Percentiles rank a stretch among this genome's conserved stretches.
Conservation (phyloP, 1,140 invertebrate species). For the Kradibia gibbosae region DNA sequence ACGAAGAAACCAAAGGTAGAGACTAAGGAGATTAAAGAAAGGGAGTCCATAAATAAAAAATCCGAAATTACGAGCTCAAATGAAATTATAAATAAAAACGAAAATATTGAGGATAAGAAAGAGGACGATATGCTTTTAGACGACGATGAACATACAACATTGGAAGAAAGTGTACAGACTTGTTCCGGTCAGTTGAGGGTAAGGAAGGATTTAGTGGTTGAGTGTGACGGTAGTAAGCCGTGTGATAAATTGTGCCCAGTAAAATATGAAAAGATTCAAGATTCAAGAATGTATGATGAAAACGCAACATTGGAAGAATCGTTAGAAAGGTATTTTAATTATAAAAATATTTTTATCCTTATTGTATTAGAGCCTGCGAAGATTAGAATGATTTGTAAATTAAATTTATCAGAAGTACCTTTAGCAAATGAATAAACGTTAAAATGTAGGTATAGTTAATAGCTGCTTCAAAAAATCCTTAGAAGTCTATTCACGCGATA, state of each 20-base stretch:
- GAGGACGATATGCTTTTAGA: neutral
- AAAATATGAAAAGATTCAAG: slow-evolving; percentile 66
- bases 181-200: slow-evolving; percentile 60
- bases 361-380: no score
- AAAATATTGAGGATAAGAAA: slow-evolving; percentile 45
- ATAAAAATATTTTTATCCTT: neutral
- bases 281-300: slow-evolving; percentile 68
- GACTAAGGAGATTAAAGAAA: slow-evolving; percentile 50
- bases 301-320: slow-evolving; percentile 68
- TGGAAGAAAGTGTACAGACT: slow-evolving; percentile 40
- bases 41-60: slow-evolving; percentile 39
- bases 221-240: slow-evolving; percentile 59
- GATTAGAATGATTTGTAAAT: no score
- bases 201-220: slow-evolving; percentile 63
- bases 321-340: slow-evolving; percentile 56
- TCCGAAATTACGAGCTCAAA: slow-evolving; percentile 44
- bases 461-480: no score
- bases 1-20: slow-evolving; percentile 60
- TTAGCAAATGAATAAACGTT: no score
- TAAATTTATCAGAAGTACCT: no score
- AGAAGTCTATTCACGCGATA: no score
- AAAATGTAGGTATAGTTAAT: no score
- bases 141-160: neutral
- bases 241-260: slow-evolving; percentile 63
- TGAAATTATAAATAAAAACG: slow-evolving; percentile 35